These are phyloP conservation scores for Frankliniella fusca DNA, from an alignment of 2,888 invertebrate genomes.

Conservation along the genomic window DNA sequence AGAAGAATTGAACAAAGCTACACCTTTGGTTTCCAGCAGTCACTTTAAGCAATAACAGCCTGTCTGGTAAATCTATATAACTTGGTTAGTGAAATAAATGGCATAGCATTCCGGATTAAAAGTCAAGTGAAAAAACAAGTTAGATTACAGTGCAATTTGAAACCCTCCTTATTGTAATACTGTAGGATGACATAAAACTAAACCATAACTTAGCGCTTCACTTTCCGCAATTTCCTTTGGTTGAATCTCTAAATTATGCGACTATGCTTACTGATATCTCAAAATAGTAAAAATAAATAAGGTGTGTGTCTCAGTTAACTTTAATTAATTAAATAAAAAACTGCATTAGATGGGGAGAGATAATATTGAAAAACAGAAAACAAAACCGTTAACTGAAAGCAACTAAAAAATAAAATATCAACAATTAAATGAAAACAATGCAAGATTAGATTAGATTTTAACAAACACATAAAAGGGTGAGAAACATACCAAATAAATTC, in stretches of 20 bases:
- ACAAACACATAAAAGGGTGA: not conserved
- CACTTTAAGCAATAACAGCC: not conserved
- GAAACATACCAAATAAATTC: not conserved
- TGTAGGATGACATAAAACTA: not conserved
- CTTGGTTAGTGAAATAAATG: not conserved
- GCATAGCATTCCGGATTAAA: too few species aligned
- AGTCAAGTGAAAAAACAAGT: not conserved
- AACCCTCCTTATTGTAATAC: not conserved
- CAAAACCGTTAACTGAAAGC: conserved; percentile 12
- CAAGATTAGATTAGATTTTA: not conserved
- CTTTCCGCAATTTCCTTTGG: not conserved
- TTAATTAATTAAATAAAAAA: not conserved
- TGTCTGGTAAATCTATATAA: not conserved
- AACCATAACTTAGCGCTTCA: not conserved
- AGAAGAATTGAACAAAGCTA: not conserved
- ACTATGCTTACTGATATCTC: not conserved
- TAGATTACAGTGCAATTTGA: not conserved
- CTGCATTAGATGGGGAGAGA: not conserved
- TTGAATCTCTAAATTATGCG: not conserved
- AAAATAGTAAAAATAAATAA: too few species aligned
- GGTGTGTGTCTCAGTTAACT: not conserved
- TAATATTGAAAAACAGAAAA: conserved; percentile 3
- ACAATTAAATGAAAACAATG: conserved; percentile 11
- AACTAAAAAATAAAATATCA: conserved; percentile 26
- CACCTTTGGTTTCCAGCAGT: not conserved